These are phyloP conservation scores for Nowickia ferox DNA, from an alignment of 2,888 invertebrate species.

Conservation along the genomic window DNA sequence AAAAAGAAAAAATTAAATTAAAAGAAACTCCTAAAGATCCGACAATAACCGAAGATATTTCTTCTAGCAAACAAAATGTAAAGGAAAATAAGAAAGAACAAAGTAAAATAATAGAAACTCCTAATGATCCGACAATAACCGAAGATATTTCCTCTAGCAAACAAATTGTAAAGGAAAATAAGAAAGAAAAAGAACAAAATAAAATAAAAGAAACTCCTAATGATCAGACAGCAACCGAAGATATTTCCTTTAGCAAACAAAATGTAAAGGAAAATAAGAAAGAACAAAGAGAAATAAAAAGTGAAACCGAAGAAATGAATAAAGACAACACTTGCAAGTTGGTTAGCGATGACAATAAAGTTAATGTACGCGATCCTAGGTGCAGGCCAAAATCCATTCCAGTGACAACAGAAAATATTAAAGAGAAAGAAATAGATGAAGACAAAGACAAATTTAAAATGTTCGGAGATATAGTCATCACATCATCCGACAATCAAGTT, in stretches of 20 bases:
- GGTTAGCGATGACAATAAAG: neutral
- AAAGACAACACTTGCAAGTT: neutral
- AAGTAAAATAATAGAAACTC: too few species aligned
- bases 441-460: neutral
- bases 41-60: too few species aligned
- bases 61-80: too few species aligned
- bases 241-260: neutral
- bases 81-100: too few species aligned
- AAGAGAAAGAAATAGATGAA: conserved; percentile 32
- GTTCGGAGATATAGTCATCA: conserved; percentile 11
- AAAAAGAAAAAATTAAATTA: neutral
- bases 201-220: conserved; percentile 28
- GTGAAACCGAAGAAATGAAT: neutral
- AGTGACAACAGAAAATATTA: neutral
- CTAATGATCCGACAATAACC: conserved; percentile 16
- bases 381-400: conserved; percentile 29
- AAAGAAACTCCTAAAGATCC: too few species aligned
- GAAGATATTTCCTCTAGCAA: neutral
- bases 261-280: neutral
- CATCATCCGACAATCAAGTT: conserved; percentile 45
- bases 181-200: neutral
- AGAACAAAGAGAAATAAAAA: neutral
- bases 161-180: neutral
- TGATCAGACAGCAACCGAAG: conserved; percentile 10
- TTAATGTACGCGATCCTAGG: conserved; percentile 59